Evolutionary conservation across 2,888 invertebrate genomes (phyloP).

Genomic region (Erynnis tages): DNA sequence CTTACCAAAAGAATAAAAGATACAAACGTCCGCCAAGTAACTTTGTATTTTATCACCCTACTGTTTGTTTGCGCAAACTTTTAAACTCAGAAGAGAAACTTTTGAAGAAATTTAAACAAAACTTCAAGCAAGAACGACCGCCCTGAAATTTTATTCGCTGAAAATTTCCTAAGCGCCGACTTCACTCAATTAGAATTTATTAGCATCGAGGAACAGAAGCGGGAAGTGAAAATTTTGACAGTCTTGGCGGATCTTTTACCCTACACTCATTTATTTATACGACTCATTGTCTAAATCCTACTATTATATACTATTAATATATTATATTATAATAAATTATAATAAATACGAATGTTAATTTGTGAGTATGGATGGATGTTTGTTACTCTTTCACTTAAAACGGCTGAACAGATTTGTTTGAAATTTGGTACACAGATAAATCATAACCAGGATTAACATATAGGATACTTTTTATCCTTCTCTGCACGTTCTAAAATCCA

Average conservation of each 20-base stretch:
- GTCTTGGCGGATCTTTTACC: not conserved
- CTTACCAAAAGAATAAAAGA: slow-evolving; percentile 5
- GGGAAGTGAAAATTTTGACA: not conserved
- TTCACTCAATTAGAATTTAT: slow-evolving; percentile 8
- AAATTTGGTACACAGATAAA: no score
- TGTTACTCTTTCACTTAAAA: no score
- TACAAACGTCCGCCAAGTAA: slow-evolving; percentile 1
- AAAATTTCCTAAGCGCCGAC: slow-evolving; percentile 2
- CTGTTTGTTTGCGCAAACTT: slow-evolving; percentile 7
- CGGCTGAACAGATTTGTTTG: no score
- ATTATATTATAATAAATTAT: no score
- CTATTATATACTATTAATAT: no score
- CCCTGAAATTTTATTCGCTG: slow-evolving; percentile 6
- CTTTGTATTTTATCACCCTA: slow-evolving; percentile 11
- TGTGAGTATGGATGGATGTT: no score
- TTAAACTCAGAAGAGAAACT: slow-evolving; percentile 8
- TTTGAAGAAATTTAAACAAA: slow-evolving; percentile 2
- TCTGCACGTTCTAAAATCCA: no score
- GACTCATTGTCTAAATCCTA: no score
- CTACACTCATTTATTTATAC: no score
- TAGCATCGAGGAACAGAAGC: not conserved
- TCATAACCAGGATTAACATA: no score
- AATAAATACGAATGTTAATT: no score
- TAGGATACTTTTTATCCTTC: no score
- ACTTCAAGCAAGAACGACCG: not conserved